Percentiles rank a stretch among this genome's conserved stretches.
These are phyloP conservation scores for Agrypnus murinus DNA, from an alignment of 2,888 invertebrate species.

Conservation along the genomic window DNA sequence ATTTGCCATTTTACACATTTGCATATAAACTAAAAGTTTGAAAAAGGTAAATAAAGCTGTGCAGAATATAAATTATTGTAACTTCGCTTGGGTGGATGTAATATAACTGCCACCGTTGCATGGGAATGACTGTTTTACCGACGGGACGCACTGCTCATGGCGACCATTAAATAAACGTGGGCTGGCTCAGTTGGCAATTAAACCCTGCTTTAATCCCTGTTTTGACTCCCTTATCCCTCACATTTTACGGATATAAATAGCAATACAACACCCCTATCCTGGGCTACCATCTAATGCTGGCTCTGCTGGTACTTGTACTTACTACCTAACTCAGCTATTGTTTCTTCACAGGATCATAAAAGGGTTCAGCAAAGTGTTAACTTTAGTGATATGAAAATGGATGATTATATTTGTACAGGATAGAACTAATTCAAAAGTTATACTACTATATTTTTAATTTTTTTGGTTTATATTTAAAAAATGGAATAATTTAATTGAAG, in stretches of 20 bases:
- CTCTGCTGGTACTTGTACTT: slow-evolving; percentile 38
- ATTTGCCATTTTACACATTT: slow-evolving; percentile 24
- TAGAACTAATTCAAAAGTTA: too few relatives aligned
- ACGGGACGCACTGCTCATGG: slow-evolving; percentile 61
- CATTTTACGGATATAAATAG: slow-evolving; percentile 51
- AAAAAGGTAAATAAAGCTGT: slow-evolving; percentile 38
- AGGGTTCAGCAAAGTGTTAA: slow-evolving; percentile 42
- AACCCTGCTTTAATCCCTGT: slow-evolving; percentile 63
- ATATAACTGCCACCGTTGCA: slow-evolving; percentile 61
- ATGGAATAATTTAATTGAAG: too few relatives aligned
- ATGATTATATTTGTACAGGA: background rate
- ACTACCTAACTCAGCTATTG: slow-evolving; percentile 29
- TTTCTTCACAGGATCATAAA: slow-evolving; percentile 45
- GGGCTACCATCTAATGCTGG: slow-evolving; percentile 41
- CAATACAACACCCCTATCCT: slow-evolving; percentile 49
- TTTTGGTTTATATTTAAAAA: too few relatives aligned
- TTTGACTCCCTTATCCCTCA: slow-evolving; percentile 55
- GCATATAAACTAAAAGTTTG: slow-evolving; percentile 26
- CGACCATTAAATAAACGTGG: slow-evolving; percentile 64
- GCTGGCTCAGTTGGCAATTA: slow-evolving; percentile 64
- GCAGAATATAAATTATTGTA: slow-evolving; percentile 44
- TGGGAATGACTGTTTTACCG: slow-evolving; percentile 64
- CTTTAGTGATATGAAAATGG: slow-evolving; percentile 14
- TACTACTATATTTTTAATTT: too few relatives aligned
- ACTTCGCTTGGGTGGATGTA: slow-evolving; percentile 34